Conservation (phyloP, 2,113 vertebrate genomes). For the Turdus rufiventris region DNA sequence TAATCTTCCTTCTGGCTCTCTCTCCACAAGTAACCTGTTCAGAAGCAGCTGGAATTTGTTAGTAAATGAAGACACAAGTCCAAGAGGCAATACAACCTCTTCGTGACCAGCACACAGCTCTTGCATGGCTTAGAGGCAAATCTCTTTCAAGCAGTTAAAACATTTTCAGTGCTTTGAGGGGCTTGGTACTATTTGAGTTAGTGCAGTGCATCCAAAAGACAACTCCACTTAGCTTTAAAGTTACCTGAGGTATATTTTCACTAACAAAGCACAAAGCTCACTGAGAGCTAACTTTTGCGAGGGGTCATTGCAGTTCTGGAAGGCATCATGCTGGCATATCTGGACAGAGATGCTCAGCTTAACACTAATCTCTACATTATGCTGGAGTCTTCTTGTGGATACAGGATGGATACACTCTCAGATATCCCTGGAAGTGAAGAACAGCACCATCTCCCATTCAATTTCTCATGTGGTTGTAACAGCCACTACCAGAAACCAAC, state of each 20-base stretch:
- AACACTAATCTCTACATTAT: neutral
- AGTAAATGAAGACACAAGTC: neutral
- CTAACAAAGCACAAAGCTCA: neutral
- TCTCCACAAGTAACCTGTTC: neutral
- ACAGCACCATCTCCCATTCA: neutral
- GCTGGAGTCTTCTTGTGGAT: neutral
- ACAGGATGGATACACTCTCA: neutral
- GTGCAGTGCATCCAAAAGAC: neutral
- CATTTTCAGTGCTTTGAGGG: neutral
- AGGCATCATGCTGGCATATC: neutral
- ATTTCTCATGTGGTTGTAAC: neutral
- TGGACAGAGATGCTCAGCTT: neutral
- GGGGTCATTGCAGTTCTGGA: neutral
- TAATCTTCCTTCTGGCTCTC: neutral
- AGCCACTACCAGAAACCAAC: neutral
- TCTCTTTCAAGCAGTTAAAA: neutral
- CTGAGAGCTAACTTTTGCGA: neutral
- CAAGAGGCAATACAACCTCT: neutral
- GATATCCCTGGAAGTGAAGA: neutral
- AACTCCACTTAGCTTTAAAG: neutral
- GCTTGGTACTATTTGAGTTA: neutral
- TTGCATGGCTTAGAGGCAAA: neutral
- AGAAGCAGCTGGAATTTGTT: neutral
- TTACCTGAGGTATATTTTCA: neutral
- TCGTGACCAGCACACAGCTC: accelerated